Evolutionary conservation across 2,113 vertebrate genomes (phyloP), one percentile per base, ranked within the genome.

Genomic region (Turnix velox): DNA sequence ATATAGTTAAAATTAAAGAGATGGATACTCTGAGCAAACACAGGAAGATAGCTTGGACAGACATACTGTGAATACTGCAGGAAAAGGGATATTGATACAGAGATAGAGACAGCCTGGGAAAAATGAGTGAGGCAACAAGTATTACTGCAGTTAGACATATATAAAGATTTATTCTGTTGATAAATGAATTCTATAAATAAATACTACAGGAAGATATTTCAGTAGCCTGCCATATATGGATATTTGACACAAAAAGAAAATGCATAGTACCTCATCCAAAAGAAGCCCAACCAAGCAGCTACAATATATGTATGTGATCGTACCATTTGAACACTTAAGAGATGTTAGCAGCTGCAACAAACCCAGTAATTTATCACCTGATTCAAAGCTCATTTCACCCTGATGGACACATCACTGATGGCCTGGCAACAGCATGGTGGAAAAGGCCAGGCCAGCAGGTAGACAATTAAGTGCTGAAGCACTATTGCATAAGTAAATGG

Each of bases 121-220:
- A 96, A 94, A 95, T 49, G 88, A 79, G 78, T 81, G 85, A 94
- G 52, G 84, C 67, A 84, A 40, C 55, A 58, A 92, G 83, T 91
- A 94, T 91, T 65, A 61, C 42, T 78, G 66, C 66, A 80, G 82
- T 75, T 78, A 72, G 81, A 84, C 77, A 68, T 24, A 68, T 24
- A 49, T 75, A 69, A 72, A 90, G 93, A 96, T 79, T 82, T 73
- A 96, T 91, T 59, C 80, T 87, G 54, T 25, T 58, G 91, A 96
- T 96, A 96, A 96, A 96, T 95, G 92, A 88, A 88, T 91, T 82
- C 92, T 92, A 94, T 96, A 96, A 97, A 97, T 97, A 97, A 97
- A 94, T 95, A 72, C 91, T 78, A 58, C 85, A 91, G 72, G 59
- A 86, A 91, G 92, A 93, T 93, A 88, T 90, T 93, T 97, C 89